Evolutionary conservation across 2,888 invertebrate species (phyloP), one percentile per base, ranked within the genome.

Genomic region (Xestia c-nigrum): DNA sequence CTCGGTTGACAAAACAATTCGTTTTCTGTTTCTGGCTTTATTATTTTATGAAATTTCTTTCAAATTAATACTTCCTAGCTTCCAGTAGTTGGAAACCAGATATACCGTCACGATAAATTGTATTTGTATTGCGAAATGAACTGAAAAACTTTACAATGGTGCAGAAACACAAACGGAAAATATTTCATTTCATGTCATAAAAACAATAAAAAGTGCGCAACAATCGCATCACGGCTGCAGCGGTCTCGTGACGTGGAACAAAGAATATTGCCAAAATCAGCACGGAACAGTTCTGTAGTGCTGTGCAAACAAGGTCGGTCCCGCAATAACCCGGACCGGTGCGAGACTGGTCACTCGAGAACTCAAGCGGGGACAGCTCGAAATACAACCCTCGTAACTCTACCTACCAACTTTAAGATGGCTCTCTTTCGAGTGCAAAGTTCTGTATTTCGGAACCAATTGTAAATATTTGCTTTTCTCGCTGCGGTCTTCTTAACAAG

Each of bases 391-490:
- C 89, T 87, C 86, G 80, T 88, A 91, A 91, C 92, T 90, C 88
- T 82, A 87, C 80, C 87, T 87, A 83, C 85, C 88, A 93, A 93
- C 93, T 94, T 93, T 91, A 91, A 93, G 93, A 92, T 92, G 92
- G 90, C 93, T 92, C 91, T 93, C 94, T 94, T 94, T 94, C 90
- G 89, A 93, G 92, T 92, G 91, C 87, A 91, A 94, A 93, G 92
- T 95, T 95, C 93, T 91, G 92, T 94, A 93, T 95, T 95, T 94
- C 90, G 90, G 88, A 91, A 93, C 93, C 94, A 94, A 93, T 91
- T 90, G 94, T 92, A 95, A 95, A 94, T 94, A 94, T 95, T 94
- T 93, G 92, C 91, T 90, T 93, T 94, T 92, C 93, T 90, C 93
- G 86, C 93, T 94, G 93, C 93, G 93, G 93, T 92, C 91, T 93